Percentiles rank a stretch among this genome's conserved stretches.
Evolutionary conservation across 2,888 invertebrate species (phyloP).

Genomic region (Stenurella melanura): DNA sequence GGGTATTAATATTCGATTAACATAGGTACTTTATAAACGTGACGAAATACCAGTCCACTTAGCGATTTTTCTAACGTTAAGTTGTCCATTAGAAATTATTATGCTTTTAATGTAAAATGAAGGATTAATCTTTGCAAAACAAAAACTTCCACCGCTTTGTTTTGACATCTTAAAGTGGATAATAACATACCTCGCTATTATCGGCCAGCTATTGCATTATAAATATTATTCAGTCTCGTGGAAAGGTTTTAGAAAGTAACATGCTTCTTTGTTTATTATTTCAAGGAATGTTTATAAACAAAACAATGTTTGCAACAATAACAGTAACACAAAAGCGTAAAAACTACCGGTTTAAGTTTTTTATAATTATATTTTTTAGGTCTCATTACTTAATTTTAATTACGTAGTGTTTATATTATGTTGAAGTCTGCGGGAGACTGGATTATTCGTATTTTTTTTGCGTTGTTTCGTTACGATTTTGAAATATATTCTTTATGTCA

Average conservation of each 20-base stretch:
- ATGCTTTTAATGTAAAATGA: not conserved
- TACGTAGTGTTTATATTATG: slow-evolving; percentile 7
- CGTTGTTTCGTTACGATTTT: slow-evolving; percentile 22
- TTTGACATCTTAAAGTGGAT: slow-evolving; percentile 35
- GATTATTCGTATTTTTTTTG: not conserved
- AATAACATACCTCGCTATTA: slow-evolving; percentile 18
- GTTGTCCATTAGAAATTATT: not conserved
- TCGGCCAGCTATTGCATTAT: slow-evolving; percentile 28
- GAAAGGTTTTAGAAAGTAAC: slow-evolving; percentile 41
- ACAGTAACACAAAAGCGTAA: slow-evolving; percentile 20
- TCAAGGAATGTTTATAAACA: slow-evolving; percentile 41
- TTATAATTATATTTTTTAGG: slow-evolving; percentile 21
- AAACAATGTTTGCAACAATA: slow-evolving; percentile 33
- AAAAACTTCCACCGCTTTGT: slow-evolving; percentile 28
- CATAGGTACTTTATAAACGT: not conserved
- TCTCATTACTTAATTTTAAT: slow-evolving; percentile 28
- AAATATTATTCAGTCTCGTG: slow-evolving; percentile 39
- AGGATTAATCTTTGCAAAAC: slow-evolving; percentile 9
- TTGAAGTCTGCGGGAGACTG: slow-evolving; percentile 14
- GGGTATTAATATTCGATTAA: too few relatives aligned
- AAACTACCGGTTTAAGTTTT: slow-evolving; percentile 26
- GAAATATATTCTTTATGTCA: slow-evolving; percentile 16
- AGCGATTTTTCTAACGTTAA: not conserved
- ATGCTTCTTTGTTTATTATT: slow-evolving; percentile 39
- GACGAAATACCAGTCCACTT: not conserved